phyloP scores from a whole-genome alignment of 2,888 invertebrate species.

The Cryptophagus acutangulus region DNA sequence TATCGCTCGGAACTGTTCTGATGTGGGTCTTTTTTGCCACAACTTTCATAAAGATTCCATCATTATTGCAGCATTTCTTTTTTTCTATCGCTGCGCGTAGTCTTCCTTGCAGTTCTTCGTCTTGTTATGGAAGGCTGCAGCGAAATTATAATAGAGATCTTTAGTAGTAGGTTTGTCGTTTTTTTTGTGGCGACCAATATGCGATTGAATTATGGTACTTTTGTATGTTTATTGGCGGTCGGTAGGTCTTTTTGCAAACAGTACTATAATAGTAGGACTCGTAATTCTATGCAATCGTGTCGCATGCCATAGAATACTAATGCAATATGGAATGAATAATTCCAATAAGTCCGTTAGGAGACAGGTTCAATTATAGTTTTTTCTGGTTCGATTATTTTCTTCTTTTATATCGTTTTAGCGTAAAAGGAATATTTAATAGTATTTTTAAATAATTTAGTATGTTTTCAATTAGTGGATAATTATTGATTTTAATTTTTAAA shows the following conservation, averaged over 20 bases:
- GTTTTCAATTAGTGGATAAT: too few species aligned
- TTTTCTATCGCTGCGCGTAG: too few species aligned
- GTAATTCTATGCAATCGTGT: constrained; percentile 32
- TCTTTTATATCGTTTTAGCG: background rate
- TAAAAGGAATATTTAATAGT: background rate
- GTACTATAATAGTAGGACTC: constrained; percentile 23
- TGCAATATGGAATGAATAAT: constrained; percentile 6
- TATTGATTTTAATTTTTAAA: too few species aligned
- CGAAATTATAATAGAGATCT: constrained; percentile 44
- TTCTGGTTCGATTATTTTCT: background rate
- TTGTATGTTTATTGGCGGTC: constrained; percentile 39
- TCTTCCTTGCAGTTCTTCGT: constrained; percentile 21
- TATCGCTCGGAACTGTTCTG: constrained; percentile 30
- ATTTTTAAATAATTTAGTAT: background rate
- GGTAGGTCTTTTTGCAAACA: constrained; percentile 33
- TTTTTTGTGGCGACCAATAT: constrained; percentile 17
- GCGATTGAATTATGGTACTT: constrained; percentile 37
- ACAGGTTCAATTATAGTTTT: background rate
- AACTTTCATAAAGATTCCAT: constrained; percentile 36
- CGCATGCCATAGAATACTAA: constrained; percentile 16
- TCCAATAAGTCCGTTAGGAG: background rate
- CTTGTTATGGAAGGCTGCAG: constrained; percentile 37
- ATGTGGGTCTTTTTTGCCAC: constrained; percentile 38
- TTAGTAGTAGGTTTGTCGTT: constrained; percentile 33
- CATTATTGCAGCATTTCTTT: constrained; percentile 29